phyloP scores from a whole-genome alignment of 1,140 invertebrate genomes.

The Phenacoccus solenopsis region DNA sequence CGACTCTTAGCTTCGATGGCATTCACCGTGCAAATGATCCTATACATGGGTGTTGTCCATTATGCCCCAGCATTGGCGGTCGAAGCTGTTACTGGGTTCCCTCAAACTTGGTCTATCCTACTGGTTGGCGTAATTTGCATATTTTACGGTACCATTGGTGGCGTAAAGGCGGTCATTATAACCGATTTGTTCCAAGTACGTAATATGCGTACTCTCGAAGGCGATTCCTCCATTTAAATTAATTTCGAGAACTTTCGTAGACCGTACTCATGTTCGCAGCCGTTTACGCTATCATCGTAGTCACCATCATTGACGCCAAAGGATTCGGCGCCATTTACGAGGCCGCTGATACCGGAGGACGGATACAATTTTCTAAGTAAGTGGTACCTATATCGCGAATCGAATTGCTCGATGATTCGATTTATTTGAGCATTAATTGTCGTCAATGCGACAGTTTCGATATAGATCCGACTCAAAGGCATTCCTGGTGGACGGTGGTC shows the following conservation, averaged over 20 bases:
- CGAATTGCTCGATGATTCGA: too few species aligned
- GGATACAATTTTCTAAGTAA: constrained; percentile 51
- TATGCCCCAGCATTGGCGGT: constrained; percentile 85
- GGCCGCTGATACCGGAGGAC: constrained; percentile 45
- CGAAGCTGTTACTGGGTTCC: constrained; percentile 71
- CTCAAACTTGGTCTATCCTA: constrained; percentile 59
- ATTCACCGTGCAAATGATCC: constrained; percentile 68
- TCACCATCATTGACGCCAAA: constrained; percentile 44
- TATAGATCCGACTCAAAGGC: constrained; percentile 55
- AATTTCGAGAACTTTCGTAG: constrained; percentile 33
- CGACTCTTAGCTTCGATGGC: constrained; percentile 55
- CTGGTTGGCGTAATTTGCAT: constrained; percentile 69
- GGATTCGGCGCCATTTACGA: constrained; percentile 50
- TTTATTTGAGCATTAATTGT: neutral
- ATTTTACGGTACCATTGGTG: constrained; percentile 74
- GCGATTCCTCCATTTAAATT: too few species aligned
- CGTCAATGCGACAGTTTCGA: constrained; percentile 38
- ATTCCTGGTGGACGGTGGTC: constrained; percentile 57
- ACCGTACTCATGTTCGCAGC: constrained; percentile 62
- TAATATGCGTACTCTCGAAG: constrained; percentile 62
- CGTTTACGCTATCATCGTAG: constrained; percentile 59
- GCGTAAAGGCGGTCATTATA: constrained; percentile 76
- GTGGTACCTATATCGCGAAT: neutral
- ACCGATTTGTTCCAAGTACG: constrained; percentile 66
- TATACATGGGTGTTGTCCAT: constrained; percentile 90